phyloP scores from a whole-genome alignment of 2,888 invertebrate species.

The Drosophila seclusa region DNA sequence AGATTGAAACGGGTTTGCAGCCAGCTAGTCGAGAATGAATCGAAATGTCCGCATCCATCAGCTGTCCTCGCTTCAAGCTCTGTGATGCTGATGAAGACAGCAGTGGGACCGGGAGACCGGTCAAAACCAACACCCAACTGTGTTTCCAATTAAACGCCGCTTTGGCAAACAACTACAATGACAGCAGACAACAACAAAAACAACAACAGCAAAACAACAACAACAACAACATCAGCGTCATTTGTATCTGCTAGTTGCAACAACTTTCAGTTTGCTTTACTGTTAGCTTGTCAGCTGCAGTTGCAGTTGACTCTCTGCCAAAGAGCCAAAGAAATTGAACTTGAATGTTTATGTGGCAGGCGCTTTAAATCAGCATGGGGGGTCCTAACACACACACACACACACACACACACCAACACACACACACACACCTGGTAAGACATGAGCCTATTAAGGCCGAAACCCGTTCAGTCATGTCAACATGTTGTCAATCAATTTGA shows the following conservation, averaged over 20 bases:
- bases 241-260: constrained; percentile 61
- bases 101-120: constrained; percentile 60
- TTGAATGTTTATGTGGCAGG: constrained; percentile 73
- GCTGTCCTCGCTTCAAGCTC: constrained; percentile 66
- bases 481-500: constrained; percentile 56
- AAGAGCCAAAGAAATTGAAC: constrained; percentile 68
- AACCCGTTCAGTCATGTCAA: constrained; percentile 48
- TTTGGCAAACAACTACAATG: constrained; percentile 50
- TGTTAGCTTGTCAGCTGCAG: constrained; percentile 55
- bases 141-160: constrained; percentile 79
- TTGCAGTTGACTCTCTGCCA: constrained; percentile 28
- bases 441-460: constrained; percentile 4
- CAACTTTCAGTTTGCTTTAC: constrained; percentile 79
- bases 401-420: not conserved
- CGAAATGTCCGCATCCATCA: constrained; percentile 77
- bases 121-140: constrained; percentile 80
- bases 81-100: constrained; percentile 62
- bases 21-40: constrained; percentile 40
- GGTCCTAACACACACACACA: constrained; percentile 20
- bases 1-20: constrained; percentile 56
- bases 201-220: constrained; percentile 30
- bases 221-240: constrained; percentile 36
- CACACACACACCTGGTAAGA: not conserved
- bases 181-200: constrained; percentile 32
- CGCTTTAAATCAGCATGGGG: constrained; percentile 45